A percentile compares a stretch with the other conserved stretches of the same genome.
Conservation (phyloP, 2,797 vertebrate species). For the Parauchenoglanis ngamensis region DNA sequence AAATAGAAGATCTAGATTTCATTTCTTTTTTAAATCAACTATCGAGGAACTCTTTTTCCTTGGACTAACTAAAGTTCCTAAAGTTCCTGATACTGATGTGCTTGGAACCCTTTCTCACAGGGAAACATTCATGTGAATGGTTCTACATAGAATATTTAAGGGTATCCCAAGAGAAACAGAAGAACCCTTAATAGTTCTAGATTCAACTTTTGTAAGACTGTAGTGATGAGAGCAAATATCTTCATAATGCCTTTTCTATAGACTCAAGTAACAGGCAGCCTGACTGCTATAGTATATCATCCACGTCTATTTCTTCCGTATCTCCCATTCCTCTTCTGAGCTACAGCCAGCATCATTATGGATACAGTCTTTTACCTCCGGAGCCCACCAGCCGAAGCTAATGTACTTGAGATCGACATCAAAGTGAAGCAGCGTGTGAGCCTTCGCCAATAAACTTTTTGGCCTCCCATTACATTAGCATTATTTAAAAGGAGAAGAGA, state of each 20-base stretch:
- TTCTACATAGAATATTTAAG: not conserved
- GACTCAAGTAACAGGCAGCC: not conserved
- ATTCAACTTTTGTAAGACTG: not conserved
- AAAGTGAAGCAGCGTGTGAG: conserved; percentile 58
- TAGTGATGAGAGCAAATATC: conserved; percentile 6
- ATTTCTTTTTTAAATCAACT: not conserved
- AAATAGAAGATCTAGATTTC: not conserved
- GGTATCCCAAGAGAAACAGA: not conserved
- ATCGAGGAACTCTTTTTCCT: not conserved
- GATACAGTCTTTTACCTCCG: conserved; percentile 34
- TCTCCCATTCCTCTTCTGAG: conserved; percentile 54
- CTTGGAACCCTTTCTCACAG: not conserved
- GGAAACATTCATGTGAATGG: not conserved
- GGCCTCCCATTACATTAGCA: conserved; percentile 75
- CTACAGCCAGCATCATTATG: conserved; percentile 27
- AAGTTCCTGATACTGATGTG: not conserved
- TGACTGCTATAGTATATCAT: conserved; percentile 26
- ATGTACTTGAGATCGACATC: conserved; percentile 66
- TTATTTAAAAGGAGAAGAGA: conserved; percentile 80
- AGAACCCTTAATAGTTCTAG: not conserved
- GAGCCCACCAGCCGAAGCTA: conserved; percentile 26
- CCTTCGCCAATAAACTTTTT: conserved; percentile 71
- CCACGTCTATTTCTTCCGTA: conserved; percentile 53
- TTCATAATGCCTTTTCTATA: not conserved
- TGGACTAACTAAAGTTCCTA: not conserved